Evolutionary conservation across 1,140 invertebrate species (phyloP), one percentile per base, ranked within the genome.

Genomic region (Zaprionus tsacasi): DNA sequence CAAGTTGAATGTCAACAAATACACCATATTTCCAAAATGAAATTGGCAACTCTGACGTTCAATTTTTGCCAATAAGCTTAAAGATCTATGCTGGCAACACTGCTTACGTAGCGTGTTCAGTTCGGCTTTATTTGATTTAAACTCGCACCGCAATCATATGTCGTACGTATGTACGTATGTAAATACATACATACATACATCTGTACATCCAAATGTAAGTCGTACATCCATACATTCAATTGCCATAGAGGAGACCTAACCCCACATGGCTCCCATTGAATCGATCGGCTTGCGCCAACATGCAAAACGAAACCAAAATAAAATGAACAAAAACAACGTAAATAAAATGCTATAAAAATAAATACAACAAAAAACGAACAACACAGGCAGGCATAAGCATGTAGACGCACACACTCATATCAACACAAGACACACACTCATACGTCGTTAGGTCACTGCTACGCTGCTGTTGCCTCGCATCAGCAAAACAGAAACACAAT

Each of bases 221-320:
- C 10, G n/a, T 38, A 55, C 21, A 50, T 70, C 25, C 48, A 43
- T 61, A 61, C 38, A 52, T 57, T 43, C 15, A 54, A 57, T 57
- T 56, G 17, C 65, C 52, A 70, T 57, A 64, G 13, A 57, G 21
- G 30, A 12, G 15, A 57, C 35, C 50, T 75, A 68, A 56, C 67
- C 55, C 74, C 77, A 88, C 80, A 87, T 89, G 77, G 83, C 78
- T 72, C 70, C 68, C 70, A 79, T 75, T 88, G 73, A 81, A 88
- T 88, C 83, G 73, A 89, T 80, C 78, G 85, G 83, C 70, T 87
- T 88, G 80, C 82, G 85, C 81, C 70, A 79, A 79, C 82, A 87
- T 88, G 83, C 83, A 88, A 88, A 88, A 89, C 54, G 78, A 88
- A 89, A 88, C 85, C 85, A 83, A 88, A 87, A 83, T 89, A 88